Evolutionary conservation across 2,888 invertebrate species (phyloP).

Genomic region (Heteropelma amictum): DNA sequence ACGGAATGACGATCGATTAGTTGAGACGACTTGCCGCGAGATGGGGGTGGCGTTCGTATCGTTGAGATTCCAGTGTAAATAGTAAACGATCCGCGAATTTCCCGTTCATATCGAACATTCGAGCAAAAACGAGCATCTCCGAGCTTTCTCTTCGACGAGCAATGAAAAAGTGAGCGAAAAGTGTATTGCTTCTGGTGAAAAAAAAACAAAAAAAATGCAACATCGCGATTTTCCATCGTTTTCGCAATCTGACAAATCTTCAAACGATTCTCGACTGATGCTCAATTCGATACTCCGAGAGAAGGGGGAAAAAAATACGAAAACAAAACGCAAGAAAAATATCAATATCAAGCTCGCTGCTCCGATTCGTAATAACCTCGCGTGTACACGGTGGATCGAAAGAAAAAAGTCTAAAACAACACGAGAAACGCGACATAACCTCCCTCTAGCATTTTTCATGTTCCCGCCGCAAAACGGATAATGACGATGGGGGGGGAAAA

Average conservation of each 20-base stretch:
- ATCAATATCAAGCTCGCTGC: conserved; percentile 27
- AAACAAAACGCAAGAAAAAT: conserved; percentile 16
- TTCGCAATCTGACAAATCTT: background rate
- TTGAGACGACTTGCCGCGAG: background rate
- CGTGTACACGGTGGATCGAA: too few species aligned
- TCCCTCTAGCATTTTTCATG: too few species aligned
- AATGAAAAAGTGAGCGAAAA: too few species aligned
- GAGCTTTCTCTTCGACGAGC: too few species aligned
- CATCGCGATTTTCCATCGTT: background rate
- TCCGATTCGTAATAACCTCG: conserved; percentile 11
- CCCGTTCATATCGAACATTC: background rate
- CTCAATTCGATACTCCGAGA: conserved; percentile 44
- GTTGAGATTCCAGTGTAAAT: conserved; percentile 43
- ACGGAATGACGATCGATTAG: conserved; percentile 12
- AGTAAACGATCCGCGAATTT: conserved; percentile 13
- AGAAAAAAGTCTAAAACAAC: too few species aligned
- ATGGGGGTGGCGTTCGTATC: conserved; percentile 20
- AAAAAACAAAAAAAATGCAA: background rate
- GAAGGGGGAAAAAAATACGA: conserved; percentile 11
- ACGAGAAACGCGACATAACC: too few species aligned
- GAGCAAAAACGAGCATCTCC: too few species aligned
- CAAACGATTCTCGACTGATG: conserved; percentile 25
- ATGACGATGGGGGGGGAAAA: too few species aligned
- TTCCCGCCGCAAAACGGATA: too few species aligned
- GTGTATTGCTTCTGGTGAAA: background rate